Conservation (phyloP, 2,797 vertebrate species). For the Silurus lanzhouensis region DNA sequence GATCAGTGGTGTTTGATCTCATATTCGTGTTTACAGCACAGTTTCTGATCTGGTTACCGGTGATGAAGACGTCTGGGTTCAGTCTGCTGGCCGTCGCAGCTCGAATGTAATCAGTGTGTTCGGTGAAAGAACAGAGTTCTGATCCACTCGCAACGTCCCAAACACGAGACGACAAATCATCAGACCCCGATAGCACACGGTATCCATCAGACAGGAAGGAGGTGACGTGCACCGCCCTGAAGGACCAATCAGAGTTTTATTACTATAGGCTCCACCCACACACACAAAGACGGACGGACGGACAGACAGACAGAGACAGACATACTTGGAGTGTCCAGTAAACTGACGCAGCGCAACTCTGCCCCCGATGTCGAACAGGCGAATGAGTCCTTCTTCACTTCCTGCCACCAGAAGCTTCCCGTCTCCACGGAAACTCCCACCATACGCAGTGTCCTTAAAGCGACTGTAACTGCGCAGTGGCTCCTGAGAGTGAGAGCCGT, state of each 20-base stretch:
- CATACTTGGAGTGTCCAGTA: slow-evolving; percentile 86
- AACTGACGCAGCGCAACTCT: slow-evolving; percentile 87
- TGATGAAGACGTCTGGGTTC: slow-evolving; percentile 89
- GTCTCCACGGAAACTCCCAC: slow-evolving; percentile 86
- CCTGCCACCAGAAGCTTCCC: slow-evolving; percentile 88
- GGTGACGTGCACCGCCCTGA: slow-evolving; percentile 87
- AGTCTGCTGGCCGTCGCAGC: slow-evolving; percentile 87
- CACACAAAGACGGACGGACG: background rate
- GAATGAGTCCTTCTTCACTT: slow-evolving; percentile 84
- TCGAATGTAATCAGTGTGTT: slow-evolving; percentile 92
- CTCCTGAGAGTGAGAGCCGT: slow-evolving; percentile 89
- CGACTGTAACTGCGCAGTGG: slow-evolving; percentile 88
- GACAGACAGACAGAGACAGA: slow-evolving; percentile 50
- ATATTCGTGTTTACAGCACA: too few species aligned
- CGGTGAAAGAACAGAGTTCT: slow-evolving; percentile 79
- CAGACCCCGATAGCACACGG: slow-evolving; percentile 87
- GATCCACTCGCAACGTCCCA: slow-evolving; percentile 90
- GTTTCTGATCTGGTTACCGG: slow-evolving; percentile 72
- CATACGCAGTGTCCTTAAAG: slow-evolving; percentile 88
- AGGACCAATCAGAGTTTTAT: slow-evolving; percentile 23
- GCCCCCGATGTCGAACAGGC: slow-evolving; percentile 86
- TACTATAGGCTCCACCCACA: background rate
- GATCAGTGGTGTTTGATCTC: too few species aligned
- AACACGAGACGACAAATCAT: slow-evolving; percentile 87
- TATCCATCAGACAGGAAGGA: slow-evolving; percentile 90